These are phyloP conservation scores for Pogonocherus hispidulus DNA, from an alignment of 2,888 invertebrate genomes.

Conservation along the genomic window DNA sequence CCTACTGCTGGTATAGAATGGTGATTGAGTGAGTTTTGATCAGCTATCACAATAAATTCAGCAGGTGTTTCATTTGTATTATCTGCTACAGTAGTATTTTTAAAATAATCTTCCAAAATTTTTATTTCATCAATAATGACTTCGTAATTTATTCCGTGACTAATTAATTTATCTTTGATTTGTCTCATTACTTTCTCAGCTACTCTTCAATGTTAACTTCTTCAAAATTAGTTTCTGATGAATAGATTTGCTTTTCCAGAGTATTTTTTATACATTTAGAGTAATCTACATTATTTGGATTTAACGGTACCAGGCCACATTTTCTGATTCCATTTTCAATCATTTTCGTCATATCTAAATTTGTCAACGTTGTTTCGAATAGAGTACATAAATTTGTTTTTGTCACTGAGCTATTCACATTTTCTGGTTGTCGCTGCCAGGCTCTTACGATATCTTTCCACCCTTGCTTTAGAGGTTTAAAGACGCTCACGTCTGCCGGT, in stretches of 20 bases:
- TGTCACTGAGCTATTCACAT: constrained; percentile 42
- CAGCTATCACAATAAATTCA: no score
- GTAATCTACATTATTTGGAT: constrained; percentile 35
- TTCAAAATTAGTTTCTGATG: neutral
- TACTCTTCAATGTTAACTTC: neutral
- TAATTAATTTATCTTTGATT: neutral
- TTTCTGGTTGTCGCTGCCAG: constrained; percentile 43
- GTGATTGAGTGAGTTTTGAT: no score
- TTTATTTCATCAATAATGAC: neutral
- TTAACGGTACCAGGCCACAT: constrained; percentile 35
- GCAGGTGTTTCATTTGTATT: no score
- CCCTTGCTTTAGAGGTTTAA: constrained; percentile 49
- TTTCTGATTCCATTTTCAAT: constrained; percentile 39
- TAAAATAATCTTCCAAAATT: no score
- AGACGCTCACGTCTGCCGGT: constrained; percentile 54
- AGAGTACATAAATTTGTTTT: constrained; percentile 51
- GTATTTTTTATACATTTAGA: constrained; percentile 27
- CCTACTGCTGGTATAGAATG: no score
- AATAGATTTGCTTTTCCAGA: constrained; percentile 11
- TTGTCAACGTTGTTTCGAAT: constrained; percentile 35
- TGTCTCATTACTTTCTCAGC: neutral
- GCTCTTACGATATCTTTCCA: constrained; percentile 50
- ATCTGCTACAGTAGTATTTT: no score
- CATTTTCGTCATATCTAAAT: constrained; percentile 7
- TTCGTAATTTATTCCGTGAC: neutral